These are phyloP conservation scores for Leistus spinibarbis DNA, from an alignment of 2,888 invertebrate genomes.

Conservation along the genomic window DNA sequence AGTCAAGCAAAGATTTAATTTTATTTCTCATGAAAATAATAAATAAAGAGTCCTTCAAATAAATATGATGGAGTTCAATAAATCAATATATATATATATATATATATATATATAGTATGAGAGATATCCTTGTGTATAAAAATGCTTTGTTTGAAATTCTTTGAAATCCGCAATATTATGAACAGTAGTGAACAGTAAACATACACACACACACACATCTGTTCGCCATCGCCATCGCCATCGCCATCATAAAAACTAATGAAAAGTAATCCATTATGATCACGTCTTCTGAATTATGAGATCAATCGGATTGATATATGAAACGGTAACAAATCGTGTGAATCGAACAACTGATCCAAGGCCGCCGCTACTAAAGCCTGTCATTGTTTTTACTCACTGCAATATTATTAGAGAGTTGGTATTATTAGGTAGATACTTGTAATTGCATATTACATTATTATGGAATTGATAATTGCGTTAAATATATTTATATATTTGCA, in stretches of 20 bases:
- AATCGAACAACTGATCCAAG: background rate
- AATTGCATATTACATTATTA: background rate
- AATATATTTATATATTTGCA: background rate
- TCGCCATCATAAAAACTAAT: background rate
- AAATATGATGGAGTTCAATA: background rate
- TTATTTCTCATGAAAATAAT: too few relatives aligned
- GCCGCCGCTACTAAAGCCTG: background rate
- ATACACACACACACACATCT: too few relatives aligned
- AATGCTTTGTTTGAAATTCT: background rate
- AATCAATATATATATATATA: too few relatives aligned
- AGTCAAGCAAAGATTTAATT: too few relatives aligned
- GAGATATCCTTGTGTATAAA: background rate
- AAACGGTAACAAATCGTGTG: background rate
- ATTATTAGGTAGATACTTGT: too few relatives aligned
- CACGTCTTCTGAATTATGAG: background rate
- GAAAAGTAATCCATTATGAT: constrained; percentile 7
- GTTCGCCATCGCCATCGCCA: background rate
- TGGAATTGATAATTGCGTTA: background rate
- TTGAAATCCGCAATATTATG: background rate
- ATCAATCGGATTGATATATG: constrained; percentile 3
- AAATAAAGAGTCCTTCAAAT: background rate
- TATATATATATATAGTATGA: too few relatives aligned
- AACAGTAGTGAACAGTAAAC: too few relatives aligned
- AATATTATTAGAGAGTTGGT: background rate
- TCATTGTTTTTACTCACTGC: background rate